A percentile compares a stretch with the other conserved stretches of the same genome.
Conservation (phyloP, 2,888 invertebrate genomes). For the Tipula vernalis region DNA sequence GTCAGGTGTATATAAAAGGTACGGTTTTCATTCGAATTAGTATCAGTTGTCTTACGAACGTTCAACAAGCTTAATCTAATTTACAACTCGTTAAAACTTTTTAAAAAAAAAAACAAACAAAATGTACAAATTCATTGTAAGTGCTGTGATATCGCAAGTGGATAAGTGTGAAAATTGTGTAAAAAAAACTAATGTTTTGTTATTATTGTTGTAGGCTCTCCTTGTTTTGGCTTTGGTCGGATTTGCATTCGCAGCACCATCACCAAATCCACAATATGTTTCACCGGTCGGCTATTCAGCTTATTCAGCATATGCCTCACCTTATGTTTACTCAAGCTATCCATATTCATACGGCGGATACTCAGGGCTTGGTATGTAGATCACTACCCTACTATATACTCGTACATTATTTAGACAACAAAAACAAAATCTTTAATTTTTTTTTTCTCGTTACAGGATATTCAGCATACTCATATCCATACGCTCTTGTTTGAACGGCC, state of each 20-base stretch:
- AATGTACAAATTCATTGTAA: slow-evolving; percentile 17
- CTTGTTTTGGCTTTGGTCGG: slow-evolving; percentile 15
- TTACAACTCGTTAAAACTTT: background rate
- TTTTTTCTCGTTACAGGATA: background rate
- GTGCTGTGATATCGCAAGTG: slow-evolving; percentile 13
- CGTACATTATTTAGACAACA: background rate
- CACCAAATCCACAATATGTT: slow-evolving; percentile 12
- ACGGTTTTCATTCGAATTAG: background rate
- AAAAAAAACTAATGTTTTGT: background rate
- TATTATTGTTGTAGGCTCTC: slow-evolving; percentile 11
- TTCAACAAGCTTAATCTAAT: background rate
- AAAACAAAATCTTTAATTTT: background rate
- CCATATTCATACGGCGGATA: slow-evolving; percentile 13
- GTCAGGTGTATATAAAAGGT: background rate
- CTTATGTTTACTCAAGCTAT: slow-evolving; percentile 14
- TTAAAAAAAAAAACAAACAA: background rate
- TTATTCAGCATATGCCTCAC: slow-evolving; percentile 14
- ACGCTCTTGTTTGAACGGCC: background rate
- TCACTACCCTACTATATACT: background rate
- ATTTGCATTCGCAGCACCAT: slow-evolving; percentile 13
- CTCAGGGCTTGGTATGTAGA: slow-evolving; percentile 13
- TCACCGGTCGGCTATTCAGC: slow-evolving; percentile 12
- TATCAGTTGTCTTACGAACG: slow-evolving; percentile 4
- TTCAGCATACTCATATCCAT: background rate
- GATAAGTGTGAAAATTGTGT: background rate